Base-by-base conservation (phyloP, 1,140 invertebrate species). In the Tetramorium alpestre region DNA sequence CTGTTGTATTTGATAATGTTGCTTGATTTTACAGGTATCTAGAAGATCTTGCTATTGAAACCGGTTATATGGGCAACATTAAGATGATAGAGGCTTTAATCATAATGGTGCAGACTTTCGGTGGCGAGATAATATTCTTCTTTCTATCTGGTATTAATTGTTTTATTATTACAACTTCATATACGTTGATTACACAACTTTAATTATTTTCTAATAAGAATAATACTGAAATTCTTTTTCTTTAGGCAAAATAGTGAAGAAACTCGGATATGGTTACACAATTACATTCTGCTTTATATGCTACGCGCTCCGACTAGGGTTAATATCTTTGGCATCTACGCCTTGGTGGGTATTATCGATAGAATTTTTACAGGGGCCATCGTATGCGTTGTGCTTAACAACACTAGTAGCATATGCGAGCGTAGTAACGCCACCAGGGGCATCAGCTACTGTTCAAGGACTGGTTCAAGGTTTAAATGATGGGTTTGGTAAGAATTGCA, bases 391-490 rank as follows among this genome's bases (percentile, higher is more conserved):
- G 0, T 97, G 97, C 87, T 98, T 98, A 89, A 96, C 97, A 0
- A 97, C 97, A 1, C 97, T 98, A 47, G 97, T 98, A 8, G 96
- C 96, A 0, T 98, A 98, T 91, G 97, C 97, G 1, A 97, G 97
- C 54, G 96, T 96, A 4, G 95, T 98, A n/a, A 96, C 97, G 0
- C 97, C 98, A 1, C 96, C 96, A 0, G 97, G 97, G 1, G 96
- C 97, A 16, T 97, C 97, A 6, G 97, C 97, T 3, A 98, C 97
- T 0, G 97, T 98, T 28, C 97, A 98, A 93, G 97, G 97, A 1
- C 96, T 98, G 44, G 97, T 97, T 54, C 97, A 97, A 22, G 28
- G 28, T 33, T 33, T 33, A 33, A 33, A 33, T 89, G 97, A 98
- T 88, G 97, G 97, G 0, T 95, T 98, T 22, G 97, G 97, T 97